Percentiles rank a stretch among this genome's conserved stretches.
Conservation (phyloP, 92 coral and sea anemone genomes). For the Epizoanthus fatuus region DNA sequence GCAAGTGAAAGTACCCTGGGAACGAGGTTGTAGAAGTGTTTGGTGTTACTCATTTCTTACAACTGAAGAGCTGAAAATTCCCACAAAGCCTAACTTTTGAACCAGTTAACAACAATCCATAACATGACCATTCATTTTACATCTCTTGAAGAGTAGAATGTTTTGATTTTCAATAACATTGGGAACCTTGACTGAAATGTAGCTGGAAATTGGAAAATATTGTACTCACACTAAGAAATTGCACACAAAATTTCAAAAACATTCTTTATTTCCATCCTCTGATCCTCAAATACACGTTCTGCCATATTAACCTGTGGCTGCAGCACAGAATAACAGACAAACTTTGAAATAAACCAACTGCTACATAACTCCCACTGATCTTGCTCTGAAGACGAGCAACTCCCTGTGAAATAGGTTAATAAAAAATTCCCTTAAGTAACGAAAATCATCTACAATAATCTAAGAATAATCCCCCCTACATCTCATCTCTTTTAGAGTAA, state of each 20-base stretch:
- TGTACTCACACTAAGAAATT: too few species aligned
- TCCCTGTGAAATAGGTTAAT: slow-evolving; percentile 22
- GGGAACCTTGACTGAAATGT: too few species aligned
- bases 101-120: too few species aligned
- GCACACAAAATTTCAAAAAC: slow-evolving; percentile 4
- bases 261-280: slow-evolving; percentile 19
- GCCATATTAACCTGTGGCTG: slow-evolving; percentile 78
- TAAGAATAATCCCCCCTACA: neutral
- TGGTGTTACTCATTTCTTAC: too few species aligned
- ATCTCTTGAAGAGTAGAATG: too few species aligned
- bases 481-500: slow-evolving; percentile 16
- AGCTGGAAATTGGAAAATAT: too few species aligned
- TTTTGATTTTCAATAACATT: too few species aligned
- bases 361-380: slow-evolving; percentile 1
- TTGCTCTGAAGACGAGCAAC: neutral
- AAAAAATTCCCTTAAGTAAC: slow-evolving; percentile 33
- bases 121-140: too few species aligned
- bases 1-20: too few species aligned
- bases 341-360: slow-evolving; percentile 9
- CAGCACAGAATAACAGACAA: slow-evolving; percentile 79
- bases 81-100: too few species aligned
- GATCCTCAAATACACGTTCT: slow-evolving; percentile 22
- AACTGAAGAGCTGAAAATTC: too few species aligned
- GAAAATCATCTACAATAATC: neutral
- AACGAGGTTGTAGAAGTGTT: too few species aligned